These are phyloP conservation scores for Rhinogobio ventralis DNA, from an alignment of 2,797 vertebrate genomes.

Conservation along the genomic window DNA sequence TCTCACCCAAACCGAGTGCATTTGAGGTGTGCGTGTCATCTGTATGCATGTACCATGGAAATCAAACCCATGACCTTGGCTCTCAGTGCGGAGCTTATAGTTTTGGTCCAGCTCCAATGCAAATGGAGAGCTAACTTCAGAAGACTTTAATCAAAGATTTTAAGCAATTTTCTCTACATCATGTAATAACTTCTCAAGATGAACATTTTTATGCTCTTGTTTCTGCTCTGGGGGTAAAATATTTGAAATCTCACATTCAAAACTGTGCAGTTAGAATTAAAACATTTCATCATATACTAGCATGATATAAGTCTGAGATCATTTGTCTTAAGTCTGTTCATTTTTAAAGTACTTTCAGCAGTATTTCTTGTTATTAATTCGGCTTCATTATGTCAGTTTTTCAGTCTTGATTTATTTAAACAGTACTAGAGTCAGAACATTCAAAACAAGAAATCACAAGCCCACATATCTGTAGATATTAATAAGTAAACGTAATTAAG, in stretches of 20 bases:
- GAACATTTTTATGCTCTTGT: neutral
- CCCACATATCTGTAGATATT: neutral
- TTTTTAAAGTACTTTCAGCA: neutral
- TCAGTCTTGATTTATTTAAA: neutral
- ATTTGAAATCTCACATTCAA: neutral
- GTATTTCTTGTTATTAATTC: neutral
- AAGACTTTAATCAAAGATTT: constrained; percentile 55
- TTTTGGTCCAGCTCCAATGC: constrained; percentile 58
- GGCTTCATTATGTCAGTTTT: neutral
- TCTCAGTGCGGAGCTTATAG: neutral
- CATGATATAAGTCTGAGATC: neutral
- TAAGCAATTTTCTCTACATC: constrained; percentile 52
- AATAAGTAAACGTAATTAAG: neutral
- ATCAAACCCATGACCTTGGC: constrained; percentile 1
- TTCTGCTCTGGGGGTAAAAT: neutral
- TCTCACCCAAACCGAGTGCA: neutral
- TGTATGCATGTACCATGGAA: neutral
- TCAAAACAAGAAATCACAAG: neutral
- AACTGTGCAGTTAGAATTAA: neutral
- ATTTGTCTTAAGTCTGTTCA: neutral
- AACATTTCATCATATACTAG: constrained; percentile 11
- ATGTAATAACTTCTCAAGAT: constrained; percentile 12
- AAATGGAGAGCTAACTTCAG: constrained; percentile 55
- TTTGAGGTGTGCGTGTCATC: neutral
- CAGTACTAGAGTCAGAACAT: neutral